Base-by-base conservation (phyloP, 2,888 invertebrate genomes). In the Epistrophe grossulariae region DNA sequence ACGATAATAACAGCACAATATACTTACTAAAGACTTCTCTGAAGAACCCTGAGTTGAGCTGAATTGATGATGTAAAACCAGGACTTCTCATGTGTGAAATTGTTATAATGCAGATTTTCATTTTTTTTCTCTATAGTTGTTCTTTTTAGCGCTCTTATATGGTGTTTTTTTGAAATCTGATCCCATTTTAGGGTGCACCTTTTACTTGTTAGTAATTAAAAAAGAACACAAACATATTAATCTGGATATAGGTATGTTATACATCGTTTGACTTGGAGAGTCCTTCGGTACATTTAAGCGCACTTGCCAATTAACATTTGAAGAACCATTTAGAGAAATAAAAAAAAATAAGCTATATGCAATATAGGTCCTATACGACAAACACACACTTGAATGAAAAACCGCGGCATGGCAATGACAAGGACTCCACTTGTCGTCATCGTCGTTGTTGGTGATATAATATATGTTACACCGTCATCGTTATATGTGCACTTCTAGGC, bases 241-340 rank as follows among this genome's bases (percentile, higher is more conserved):
- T 55, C 70, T 45, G 48, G 28, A 60, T 71, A 71, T 87, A 24
- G 24, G 24, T 24, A 55, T 62, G 59, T 87, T 76, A 79, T 66
- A 83, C 52, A 55, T 83, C 79, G 79, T 87, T 87, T 79, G 87
- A 45, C 83, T 83, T 83, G 79, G 60, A 87, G 79, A 76, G 83
- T 79, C 87, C 87, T 87, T 76, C 60, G 83, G 87, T 79, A 87
- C 79, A 79, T 83, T 87, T 83, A 74, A 87, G 83, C 79, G 87
- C 79, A 87, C 76, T 87, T 87, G 82, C 87, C 87, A 87, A 87
- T 87, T 87, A 87, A 87, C 83, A 87, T 87, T 82, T 83, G 79
- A 79, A 87, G 87, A 55, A 72, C 76, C 87, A 79, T 87, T 87
- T 87, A 83, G 55, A 71, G 74, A 78, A 62, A 62, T 62, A 38